These are phyloP conservation scores for Cactoblastis cactorum DNA, from an alignment of 2,888 invertebrate species.

Conservation along the genomic window DNA sequence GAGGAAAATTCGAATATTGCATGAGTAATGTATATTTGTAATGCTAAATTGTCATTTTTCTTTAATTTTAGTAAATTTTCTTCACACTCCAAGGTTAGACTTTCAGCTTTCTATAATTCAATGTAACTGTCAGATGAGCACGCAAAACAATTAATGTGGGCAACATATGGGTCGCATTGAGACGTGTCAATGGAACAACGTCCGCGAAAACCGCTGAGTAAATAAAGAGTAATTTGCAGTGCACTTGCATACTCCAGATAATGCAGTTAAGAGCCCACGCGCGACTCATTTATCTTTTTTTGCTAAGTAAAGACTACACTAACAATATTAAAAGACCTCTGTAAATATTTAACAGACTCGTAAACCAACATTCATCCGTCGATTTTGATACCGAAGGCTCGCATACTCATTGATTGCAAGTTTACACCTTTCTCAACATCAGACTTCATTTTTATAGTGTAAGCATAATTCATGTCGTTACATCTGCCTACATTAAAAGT, in stretches of 20 bases:
- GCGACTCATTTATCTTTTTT: neutral
- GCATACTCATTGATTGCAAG: conserved; percentile 29
- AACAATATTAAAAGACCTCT: conserved; percentile 8
- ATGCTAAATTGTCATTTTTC: too few relatives aligned
- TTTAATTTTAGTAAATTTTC: too few relatives aligned
- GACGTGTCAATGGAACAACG: conserved; percentile 30
- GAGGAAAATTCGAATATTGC: too few relatives aligned
- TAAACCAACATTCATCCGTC: neutral
- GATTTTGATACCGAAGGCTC: conserved; percentile 14
- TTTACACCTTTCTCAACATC: conserved; percentile 41
- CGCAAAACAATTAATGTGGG: neutral
- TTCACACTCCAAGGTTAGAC: too few relatives aligned
- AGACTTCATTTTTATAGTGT: conserved; percentile 36
- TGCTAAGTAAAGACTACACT: neutral
- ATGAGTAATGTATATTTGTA: too few relatives aligned
- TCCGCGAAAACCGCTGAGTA: conserved; percentile 32
- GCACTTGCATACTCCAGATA: conserved; percentile 39
- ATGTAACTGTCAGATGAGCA: too few relatives aligned
- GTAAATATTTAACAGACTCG: conserved; percentile 4
- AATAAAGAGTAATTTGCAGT: conserved; percentile 45
- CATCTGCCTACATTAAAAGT: conserved; percentile 51
- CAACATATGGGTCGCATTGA: conserved; percentile 11
- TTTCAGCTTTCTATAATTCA: too few relatives aligned
- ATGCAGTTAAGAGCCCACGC: conserved; percentile 41
- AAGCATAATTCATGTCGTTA: conserved; percentile 49